These are phyloP conservation scores for Actinemys pallida DNA, from an alignment of 2,113 vertebrate species.

Conservation along the genomic window DNA sequence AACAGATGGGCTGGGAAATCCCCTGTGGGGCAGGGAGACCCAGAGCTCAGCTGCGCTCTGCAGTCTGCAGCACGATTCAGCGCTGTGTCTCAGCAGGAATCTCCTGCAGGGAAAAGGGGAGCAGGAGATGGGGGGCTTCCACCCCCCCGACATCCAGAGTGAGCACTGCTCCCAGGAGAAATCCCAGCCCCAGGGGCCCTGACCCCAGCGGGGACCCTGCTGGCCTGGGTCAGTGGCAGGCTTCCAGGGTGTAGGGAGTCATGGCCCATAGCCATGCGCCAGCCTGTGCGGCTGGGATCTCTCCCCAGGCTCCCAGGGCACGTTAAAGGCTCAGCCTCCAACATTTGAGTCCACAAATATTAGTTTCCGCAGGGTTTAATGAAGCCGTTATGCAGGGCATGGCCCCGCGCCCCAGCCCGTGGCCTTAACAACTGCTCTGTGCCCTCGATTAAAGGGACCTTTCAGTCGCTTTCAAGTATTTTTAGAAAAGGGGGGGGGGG, in stretches of 20 bases:
- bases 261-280: slow-evolving; percentile 33
- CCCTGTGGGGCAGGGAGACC: background rate
- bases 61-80: no score
- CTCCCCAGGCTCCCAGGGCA: slow-evolving; percentile 67
- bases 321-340: slow-evolving; percentile 77
- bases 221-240: background rate
- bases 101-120: background rate
- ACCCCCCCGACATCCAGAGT: background rate
- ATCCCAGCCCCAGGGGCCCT: background rate
- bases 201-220: background rate
- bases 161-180: background rate
- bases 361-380: slow-evolving; percentile 85
- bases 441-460: slow-evolving; percentile 83
- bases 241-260: background rate
- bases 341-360: slow-evolving; percentile 87
- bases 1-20: background rate
- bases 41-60: background rate
- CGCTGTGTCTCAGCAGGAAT: background rate
- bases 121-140: background rate
- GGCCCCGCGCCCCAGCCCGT: slow-evolving; percentile 82
- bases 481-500: slow-evolving; percentile 83
- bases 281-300: slow-evolving; percentile 50
- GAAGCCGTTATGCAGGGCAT: slow-evolving; percentile 82
- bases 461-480: slow-evolving; percentile 88
- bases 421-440: slow-evolving; percentile 81